These are phyloP conservation scores for Drosophila tani DNA, from an alignment of 1,140 invertebrate genomes.

Conservation along the genomic window DNA sequence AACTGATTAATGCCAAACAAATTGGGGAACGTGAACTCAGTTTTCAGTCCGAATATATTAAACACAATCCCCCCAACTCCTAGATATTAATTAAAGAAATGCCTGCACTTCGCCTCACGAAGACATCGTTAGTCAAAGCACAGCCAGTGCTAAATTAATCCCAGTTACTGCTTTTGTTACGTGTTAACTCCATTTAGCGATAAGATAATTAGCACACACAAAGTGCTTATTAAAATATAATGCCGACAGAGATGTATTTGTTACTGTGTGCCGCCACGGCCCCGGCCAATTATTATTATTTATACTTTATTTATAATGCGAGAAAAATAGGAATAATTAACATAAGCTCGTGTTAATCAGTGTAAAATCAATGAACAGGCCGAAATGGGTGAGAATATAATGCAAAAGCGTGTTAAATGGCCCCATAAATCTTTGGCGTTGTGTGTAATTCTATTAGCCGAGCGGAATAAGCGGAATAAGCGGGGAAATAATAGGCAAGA, in stretches of 20 bases:
- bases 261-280: background rate
- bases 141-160: constrained; percentile 36
- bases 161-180: constrained; percentile 48
- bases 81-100: background rate
- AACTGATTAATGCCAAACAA: background rate
- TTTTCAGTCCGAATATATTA: background rate
- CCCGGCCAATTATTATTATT: constrained; percentile 37
- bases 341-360: constrained; percentile 71
- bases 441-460: constrained; percentile 73
- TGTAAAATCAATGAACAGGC: constrained; percentile 71
- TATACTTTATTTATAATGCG: constrained; percentile 41
- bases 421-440: constrained; percentile 72
- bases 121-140: constrained; percentile 12
- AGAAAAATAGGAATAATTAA: constrained; percentile 60
- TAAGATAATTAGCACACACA: constrained; percentile 81
- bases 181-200: constrained; percentile 71
- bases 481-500: constrained; percentile 4
- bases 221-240: constrained; percentile 69
- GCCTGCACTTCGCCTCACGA: constrained; percentile 3
- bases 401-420: constrained; percentile 67
- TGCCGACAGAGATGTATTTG: constrained; percentile 35
- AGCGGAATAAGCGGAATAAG: constrained; percentile 16
- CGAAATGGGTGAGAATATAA: constrained; percentile 68
- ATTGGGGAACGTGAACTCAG: background rate
- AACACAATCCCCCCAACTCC: background rate